Evolutionary conservation across 2,797 vertebrate genomes (phyloP), one percentile per base, ranked within the genome.

Genomic region (Hemitrygon akajei): DNA sequence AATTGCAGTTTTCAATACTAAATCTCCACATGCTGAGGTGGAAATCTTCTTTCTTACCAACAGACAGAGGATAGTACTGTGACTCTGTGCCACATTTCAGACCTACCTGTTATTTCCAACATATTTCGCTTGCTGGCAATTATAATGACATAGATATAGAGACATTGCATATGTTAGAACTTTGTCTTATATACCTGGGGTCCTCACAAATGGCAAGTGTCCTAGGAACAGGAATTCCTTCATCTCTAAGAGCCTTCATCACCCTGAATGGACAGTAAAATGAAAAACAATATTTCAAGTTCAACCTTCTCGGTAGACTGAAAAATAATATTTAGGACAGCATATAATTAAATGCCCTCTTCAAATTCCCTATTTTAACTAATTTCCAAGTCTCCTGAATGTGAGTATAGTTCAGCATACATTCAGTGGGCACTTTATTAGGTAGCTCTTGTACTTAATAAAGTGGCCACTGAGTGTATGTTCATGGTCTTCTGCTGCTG

Each of bases 201-300:
- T 97, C 97, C 95, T 97, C 96, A 7, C 97, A 97, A 81, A 97
- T 95, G 69, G 95, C 94, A 73, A 97, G 94, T 84, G 97, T 96
- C 86, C 95, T 94, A 77, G 97, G 98, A 47, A 98, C 97, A 94
- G 97, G 97, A 93, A 97, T 94, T 5, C 96, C 96, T 76, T 95
- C 95, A 11, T 94, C 95, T 3, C 94, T 94, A 27, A 98, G 96
- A 22, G 96, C 96, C 95, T 97, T 97, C 95, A 98, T 95, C 34
- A 98, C 27, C 94, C 98, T 98, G 95, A 69, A 93, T 94, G 94
- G 76, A 94, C 93, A 30, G 37, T 66, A 22, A 9, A n/a, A 56
- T 73, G 25, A 93, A 89, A 69, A 69, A 34, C 16, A 37, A 69
- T 66, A 47, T n/a, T 79, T 34, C 3, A 84, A 58, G 47, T 37